Percentiles rank a stretch among this genome's conserved stretches.
Evolutionary conservation across 2,797 vertebrate species (phyloP).

Genomic region (Dipus sagitta): DNA sequence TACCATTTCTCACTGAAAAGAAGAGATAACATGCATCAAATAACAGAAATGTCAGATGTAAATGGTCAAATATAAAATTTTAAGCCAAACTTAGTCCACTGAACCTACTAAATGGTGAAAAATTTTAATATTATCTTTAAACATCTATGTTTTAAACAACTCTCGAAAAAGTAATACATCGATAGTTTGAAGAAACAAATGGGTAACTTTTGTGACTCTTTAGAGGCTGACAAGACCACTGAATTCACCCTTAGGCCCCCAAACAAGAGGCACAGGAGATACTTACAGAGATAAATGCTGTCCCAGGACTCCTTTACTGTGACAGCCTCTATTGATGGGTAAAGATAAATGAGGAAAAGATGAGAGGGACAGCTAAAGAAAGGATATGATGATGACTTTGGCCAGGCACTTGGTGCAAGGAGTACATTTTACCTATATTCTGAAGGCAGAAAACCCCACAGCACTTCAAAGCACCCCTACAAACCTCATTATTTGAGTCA

Average conservation of each 20-base stretch:
- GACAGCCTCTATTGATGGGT: not conserved
- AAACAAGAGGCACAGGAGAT: not conserved
- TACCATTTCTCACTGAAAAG: not conserved
- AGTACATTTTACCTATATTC: not conserved
- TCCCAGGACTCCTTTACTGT: not conserved
- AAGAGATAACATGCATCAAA: not conserved
- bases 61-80: constrained; percentile 21
- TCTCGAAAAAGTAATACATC: not conserved
- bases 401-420: not conserved
- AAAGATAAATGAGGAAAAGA: not conserved
- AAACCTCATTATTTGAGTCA: not conserved
- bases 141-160: not conserved
- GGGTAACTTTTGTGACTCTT: not conserved
- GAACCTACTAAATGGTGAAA: not conserved
- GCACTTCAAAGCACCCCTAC: not conserved
- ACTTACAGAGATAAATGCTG: not conserved
- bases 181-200: not conserved
- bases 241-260: not conserved
- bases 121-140: not conserved
- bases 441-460: not conserved
- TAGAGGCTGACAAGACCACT: not conserved
- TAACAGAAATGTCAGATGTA: not conserved
- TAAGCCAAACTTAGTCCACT: not conserved
- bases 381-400: not conserved
- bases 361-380: not conserved